Percentiles rank a stretch among this genome's conserved stretches.
Evolutionary conservation across 2,113 vertebrate species (phyloP).

Genomic region (Tympanuchus pallidicinctus): DNA sequence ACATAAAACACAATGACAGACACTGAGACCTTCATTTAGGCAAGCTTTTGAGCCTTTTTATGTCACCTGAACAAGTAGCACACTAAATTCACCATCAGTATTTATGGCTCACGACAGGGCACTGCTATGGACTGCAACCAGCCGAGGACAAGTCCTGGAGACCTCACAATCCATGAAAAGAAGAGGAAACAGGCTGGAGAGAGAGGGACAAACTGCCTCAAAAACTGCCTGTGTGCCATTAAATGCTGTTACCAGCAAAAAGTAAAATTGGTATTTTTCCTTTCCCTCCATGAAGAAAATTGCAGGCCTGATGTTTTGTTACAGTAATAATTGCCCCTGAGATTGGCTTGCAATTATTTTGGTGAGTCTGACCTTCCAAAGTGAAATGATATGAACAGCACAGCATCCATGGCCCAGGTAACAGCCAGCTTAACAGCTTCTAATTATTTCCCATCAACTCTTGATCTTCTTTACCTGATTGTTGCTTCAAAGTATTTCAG

Average conservation of each 20-base stretch:
- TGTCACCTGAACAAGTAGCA: not conserved
- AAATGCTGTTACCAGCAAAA: constrained; percentile 49
- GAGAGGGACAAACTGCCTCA: constrained; percentile 2
- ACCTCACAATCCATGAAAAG: not conserved
- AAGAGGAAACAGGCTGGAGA: not conserved
- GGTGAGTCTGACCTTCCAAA: constrained; percentile 57
- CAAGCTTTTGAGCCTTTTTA: not conserved
- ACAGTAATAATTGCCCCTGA: constrained; percentile 54
- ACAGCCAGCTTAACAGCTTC: constrained; percentile 68
- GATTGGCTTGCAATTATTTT: constrained; percentile 71
- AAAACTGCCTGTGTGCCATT: constrained; percentile 28
- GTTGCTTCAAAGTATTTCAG: constrained; percentile 67
- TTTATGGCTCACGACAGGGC: accelerated
- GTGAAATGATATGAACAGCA: constrained; percentile 41
- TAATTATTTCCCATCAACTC: constrained; percentile 72
- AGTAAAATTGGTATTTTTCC: constrained; percentile 29
- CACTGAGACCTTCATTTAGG: not conserved
- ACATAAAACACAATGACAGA: accelerated
- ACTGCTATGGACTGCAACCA: not conserved
- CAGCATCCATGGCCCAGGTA: constrained; percentile 34
- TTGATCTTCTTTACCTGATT: constrained; percentile 66
- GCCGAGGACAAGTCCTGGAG: not conserved
- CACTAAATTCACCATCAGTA: not conserved
- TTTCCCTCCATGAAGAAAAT: constrained; percentile 64
- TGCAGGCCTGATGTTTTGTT: constrained; percentile 61